phyloP scores from a whole-genome alignment of 2,888 invertebrate species.

The Drosophila nigritarsus region DNA sequence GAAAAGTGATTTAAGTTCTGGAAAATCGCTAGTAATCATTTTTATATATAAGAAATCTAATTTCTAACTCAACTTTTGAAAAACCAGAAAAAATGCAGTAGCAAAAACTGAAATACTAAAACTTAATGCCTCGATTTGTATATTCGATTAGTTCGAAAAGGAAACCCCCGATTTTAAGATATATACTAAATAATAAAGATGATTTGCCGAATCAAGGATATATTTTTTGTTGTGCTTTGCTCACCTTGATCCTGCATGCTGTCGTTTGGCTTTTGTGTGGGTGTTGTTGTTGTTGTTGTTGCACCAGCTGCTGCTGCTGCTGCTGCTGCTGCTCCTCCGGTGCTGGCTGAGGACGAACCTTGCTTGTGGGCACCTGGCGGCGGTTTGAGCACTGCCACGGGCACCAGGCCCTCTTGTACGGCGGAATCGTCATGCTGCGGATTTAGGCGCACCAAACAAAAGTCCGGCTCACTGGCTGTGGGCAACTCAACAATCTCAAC shows the following conservation, averaged over 20 bases:
- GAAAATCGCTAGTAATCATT: background rate
- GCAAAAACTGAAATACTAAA: background rate
- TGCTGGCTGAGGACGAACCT: conserved; percentile 47
- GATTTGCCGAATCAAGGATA: background rate
- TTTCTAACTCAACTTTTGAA: background rate
- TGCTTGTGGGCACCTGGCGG: conserved; percentile 87
- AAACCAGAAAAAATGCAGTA: background rate
- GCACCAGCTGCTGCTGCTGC: conserved; percentile 18
- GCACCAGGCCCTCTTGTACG: conserved; percentile 92
- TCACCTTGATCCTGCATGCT: conserved; percentile 84
- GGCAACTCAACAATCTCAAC: conserved; percentile 94
- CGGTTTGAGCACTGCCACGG: conserved; percentile 91
- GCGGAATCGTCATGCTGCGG: conserved; percentile 86
- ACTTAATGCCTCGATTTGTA: background rate
- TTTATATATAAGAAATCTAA: background rate
- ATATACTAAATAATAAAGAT: background rate
- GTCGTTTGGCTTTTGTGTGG: conserved; percentile 80
- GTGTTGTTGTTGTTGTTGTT: conserved; percentile 18
- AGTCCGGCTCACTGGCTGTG: conserved; percentile 89
- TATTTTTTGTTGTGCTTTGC: background rate
- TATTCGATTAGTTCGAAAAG: background rate
- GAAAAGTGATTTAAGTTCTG: background rate
- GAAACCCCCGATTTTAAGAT: background rate
- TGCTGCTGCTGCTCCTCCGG: conserved; percentile 20
- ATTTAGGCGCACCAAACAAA: conserved; percentile 89